Conservation (phyloP, 92 coral and sea anemone genomes). For the Heteractis magnifica region DNA sequence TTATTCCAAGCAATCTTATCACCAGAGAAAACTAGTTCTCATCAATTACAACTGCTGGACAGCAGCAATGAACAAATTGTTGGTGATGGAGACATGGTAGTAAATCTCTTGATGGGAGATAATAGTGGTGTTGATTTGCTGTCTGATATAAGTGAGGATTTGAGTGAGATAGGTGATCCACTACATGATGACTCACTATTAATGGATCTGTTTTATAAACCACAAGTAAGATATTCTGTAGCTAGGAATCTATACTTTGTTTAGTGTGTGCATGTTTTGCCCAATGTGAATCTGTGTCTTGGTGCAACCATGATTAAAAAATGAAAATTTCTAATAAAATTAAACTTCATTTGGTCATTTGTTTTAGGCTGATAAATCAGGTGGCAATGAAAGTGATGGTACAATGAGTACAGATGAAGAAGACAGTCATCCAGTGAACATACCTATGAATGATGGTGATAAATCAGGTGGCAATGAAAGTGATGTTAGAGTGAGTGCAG, state of each 20-base stretch:
- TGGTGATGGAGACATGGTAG: slow-evolving; percentile 55
- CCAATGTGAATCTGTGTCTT: not conserved
- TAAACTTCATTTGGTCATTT: not conserved
- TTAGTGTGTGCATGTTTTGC: not conserved
- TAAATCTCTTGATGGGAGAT: slow-evolving; percentile 76
- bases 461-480: not conserved
- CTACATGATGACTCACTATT: slow-evolving; percentile 83
- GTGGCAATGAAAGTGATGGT: not conserved
- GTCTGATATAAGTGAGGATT: slow-evolving; percentile 57
- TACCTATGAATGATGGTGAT: not conserved
- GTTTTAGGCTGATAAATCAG: not conserved
- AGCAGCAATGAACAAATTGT: slow-evolving; percentile 6
- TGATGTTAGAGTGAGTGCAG: not conserved
- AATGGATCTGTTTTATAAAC: slow-evolving; percentile 81
- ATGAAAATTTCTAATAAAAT: no score
- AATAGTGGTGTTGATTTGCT: slow-evolving; percentile 42
- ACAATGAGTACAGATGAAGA: not conserved
- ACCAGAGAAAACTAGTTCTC: slow-evolving; percentile 26
- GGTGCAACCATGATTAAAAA: not conserved
- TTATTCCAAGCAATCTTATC: slow-evolving; percentile 79
- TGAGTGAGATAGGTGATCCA: slow-evolving; percentile 90
- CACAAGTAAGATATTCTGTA: slow-evolving; percentile 51
- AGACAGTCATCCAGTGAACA: not conserved
- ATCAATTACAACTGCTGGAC: not conserved
- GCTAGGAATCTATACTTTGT: not conserved